Base-by-base conservation (phyloP, 2,797 vertebrate genomes). In the Choloepus didactylus region DNA sequence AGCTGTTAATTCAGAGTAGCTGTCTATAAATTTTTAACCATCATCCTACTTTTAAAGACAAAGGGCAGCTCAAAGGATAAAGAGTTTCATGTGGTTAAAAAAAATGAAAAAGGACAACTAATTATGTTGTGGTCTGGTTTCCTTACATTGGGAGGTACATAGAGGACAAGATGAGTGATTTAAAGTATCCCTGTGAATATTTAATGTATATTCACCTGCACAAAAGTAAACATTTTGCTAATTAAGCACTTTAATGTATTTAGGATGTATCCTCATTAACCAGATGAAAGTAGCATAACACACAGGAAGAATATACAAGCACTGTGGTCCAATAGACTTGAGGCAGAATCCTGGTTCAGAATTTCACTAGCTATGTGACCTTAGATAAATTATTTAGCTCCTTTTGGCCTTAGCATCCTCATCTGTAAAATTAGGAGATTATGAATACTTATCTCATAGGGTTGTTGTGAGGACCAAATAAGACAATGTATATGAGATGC, bases 201-300 rank as follows among this genome's bases (percentile, higher is more conserved):
- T 91, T 75, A 89, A 56, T 31, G 86, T 56, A 80, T 16, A 87
- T 62, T 44, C n/a, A 83, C 11, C 51, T 83, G 89, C 60, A 86
- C 27, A 90, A 94, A 73, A 66, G 51, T 12, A 84, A 72, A 88
- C 29, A 73, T 81, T 70, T 93, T 81, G 60, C 51, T 23, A 82
- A 0, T 60, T 44, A 75, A 77, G 82, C 14, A 87, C 29, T 75
- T 91, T 64, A 73, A 93, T n/a, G 11, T 59, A 93, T 64, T 90
- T 81, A 62, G 87, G 35, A 87, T 82, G 38, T 62, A 70, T 16
- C 62, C 25, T n/a, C 9, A 76, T 62, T 56, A 44, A 62, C 15
- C 38, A 90, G 44, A 35, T 38, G 15, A 35, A 70, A 73, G 56
- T 19, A 81, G 44, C 76, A 93, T 9, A n/a, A 44, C 38, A 76